These are phyloP conservation scores for Lissonota sp. DNA, from an alignment of 2,888 invertebrate genomes.

Conservation along the genomic window DNA sequence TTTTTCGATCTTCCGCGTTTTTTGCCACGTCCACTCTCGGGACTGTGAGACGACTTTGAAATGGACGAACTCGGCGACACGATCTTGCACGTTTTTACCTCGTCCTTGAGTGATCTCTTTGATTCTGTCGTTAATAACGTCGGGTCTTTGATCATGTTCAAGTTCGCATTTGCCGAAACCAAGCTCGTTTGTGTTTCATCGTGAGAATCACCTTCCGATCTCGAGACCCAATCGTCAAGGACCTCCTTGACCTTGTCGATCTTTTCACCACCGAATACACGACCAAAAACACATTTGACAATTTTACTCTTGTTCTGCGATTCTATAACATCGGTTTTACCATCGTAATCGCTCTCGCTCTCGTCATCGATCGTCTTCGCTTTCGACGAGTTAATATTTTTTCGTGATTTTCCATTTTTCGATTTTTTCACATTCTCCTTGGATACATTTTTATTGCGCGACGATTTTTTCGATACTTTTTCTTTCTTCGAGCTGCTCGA, in stretches of 20 bases:
- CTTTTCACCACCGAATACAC: conserved; percentile 80
- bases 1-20: conserved; percentile 54
- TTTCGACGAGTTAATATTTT: conserved; percentile 40
- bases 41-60: conserved; percentile 36
- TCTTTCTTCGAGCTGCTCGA: conserved; percentile 9
- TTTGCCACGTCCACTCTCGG: conserved; percentile 38
- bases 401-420: conserved; percentile 55
- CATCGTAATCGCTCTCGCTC: conserved; percentile 74
- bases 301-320: conserved; percentile 78
- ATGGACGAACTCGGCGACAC: conserved; percentile 17
- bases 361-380: conserved; percentile 44
- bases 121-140: conserved; percentile 21
- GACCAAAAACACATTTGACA: conserved; percentile 80
- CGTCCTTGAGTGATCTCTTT: conserved; percentile 48
- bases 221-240: conserved; percentile 80
- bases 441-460: conserved; percentile 1
- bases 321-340: conserved; percentile 64
- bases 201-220: conserved; percentile 76
- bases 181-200: conserved; percentile 60
- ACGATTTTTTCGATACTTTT: conserved; percentile 44
- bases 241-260: conserved; percentile 80
- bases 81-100: conserved; percentile 24
- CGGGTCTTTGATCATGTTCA: conserved; percentile 37
- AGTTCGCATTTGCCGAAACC: conserved; percentile 3
- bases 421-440: conserved; percentile 26